phyloP scores from a whole-genome alignment of 2,797 vertebrate genomes.

The Centroberyx gerrardi region DNA sequence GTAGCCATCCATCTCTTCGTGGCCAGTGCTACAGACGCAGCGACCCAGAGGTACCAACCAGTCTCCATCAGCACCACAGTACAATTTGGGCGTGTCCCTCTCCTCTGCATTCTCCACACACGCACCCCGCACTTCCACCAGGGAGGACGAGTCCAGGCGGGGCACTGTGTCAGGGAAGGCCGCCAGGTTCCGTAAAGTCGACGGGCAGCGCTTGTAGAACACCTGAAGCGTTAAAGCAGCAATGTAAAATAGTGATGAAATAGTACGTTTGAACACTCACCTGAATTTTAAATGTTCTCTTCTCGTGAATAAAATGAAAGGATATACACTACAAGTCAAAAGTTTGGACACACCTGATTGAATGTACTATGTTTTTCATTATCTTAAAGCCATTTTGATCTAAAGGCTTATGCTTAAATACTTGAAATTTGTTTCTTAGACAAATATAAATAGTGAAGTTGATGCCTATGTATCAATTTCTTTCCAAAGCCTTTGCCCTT shows the following conservation, averaged over 20 bases:
- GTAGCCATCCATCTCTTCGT: conserved; percentile 94
- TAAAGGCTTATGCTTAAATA: too few relatives aligned
- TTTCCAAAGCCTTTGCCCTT: too few relatives aligned
- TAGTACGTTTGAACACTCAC: not conserved
- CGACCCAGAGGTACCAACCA: conserved; percentile 97
- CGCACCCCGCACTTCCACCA: conserved; percentile 96
- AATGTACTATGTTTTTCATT: too few relatives aligned
- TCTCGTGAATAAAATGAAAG: conserved; percentile 2
- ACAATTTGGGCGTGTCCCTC: conserved; percentile 94
- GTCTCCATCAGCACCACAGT: conserved; percentile 97
- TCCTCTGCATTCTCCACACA: conserved; percentile 97
- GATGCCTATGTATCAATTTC: too few relatives aligned
- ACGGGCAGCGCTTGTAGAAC: conserved; percentile 98
- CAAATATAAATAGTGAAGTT: too few relatives aligned
- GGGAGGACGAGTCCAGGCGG: conserved; percentile 94
- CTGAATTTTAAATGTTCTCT: not conserved
- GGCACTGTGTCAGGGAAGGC: conserved; percentile 97
- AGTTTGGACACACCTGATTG: too few relatives aligned
- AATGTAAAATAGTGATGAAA: not conserved
- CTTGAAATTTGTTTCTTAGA: too few relatives aligned
- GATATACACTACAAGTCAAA: too few relatives aligned
- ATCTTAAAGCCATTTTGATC: too few relatives aligned
- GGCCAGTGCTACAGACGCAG: conserved; percentile 95
- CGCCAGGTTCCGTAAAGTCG: conserved; percentile 94
- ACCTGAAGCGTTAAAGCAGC: conserved; percentile 76